phyloP scores from a whole-genome alignment of 2,113 vertebrate species.

The Sapayoa aenigma region DNA sequence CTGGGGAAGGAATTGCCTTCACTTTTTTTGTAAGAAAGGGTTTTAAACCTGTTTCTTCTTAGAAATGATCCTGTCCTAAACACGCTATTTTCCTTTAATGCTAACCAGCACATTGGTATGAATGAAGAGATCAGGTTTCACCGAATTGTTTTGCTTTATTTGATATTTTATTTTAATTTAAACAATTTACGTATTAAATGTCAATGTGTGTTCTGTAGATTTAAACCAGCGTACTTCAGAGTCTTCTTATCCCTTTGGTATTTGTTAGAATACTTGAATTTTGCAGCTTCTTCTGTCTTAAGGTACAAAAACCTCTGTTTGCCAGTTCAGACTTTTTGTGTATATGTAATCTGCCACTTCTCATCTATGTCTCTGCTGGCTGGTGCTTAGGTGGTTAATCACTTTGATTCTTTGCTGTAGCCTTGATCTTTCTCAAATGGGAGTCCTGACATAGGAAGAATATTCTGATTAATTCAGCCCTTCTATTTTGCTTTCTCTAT shows the following conservation, averaged over 20 bases:
- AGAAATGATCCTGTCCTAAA: background rate
- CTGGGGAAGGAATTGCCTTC: background rate
- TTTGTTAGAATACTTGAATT: slow-evolving; percentile 3
- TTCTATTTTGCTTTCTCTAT: background rate
- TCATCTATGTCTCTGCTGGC: slow-evolving; percentile 2
- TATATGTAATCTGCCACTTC: background rate
- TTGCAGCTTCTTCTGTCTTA: background rate
- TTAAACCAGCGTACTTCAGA: background rate
- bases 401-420: slow-evolving; percentile 5
- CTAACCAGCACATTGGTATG: background rate
- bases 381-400: slow-evolving; percentile 23
- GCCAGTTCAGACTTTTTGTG: background rate
- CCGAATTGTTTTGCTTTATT: background rate
- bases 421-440: slow-evolving; percentile 44
- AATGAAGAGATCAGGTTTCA: background rate
- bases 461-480: slow-evolving; percentile 15
- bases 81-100: background rate
- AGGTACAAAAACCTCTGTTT: background rate
- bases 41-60: background rate
- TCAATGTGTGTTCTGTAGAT: background rate
- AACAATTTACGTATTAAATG: background rate
- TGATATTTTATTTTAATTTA: background rate
- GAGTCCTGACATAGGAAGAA: background rate
- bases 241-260: background rate
- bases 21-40: background rate